Base-by-base conservation (phyloP, 2,888 invertebrate genomes). In the Conchocele bisecta region DNA sequence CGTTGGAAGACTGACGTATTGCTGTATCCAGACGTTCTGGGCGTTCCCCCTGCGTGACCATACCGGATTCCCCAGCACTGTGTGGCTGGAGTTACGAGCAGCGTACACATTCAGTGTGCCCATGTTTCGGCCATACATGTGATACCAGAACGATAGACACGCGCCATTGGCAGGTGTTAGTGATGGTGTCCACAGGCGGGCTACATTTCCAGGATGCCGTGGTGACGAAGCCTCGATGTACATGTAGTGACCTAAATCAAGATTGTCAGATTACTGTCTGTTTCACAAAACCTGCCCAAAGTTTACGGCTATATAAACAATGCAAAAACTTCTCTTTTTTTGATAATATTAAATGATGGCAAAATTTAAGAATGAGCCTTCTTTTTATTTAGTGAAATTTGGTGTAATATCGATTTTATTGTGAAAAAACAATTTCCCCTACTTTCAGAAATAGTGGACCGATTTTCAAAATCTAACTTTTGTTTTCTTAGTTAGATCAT, bases 211-310 rank as follows among this genome's bases (percentile, higher is more conserved):
- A 1, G 93, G 92, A 72, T 92, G 84, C 54, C 93, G 89, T 1
- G 93, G 93, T 75, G 92, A 92, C 3, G 93, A 91, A 0, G 94
- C 92, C 84, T 94, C 93, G 46, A 93, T 93, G 87, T 91, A 94
- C 0, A 93, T 92, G 81, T 93, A 94, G 65, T 87, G 82, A 41
- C 88, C 88, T 88, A 72, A 13, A 68, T 35, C n/a, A n/a, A 35
- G n/a, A 35, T 35, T 35, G 11, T 11, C 37, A 35, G 11, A n/a
- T n/a, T n/a, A n/a, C n/a, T n/a, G n/a, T n/a, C n/a, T n/a, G n/a
- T n/a, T n/a, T n/a, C n/a, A n/a, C n/a, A n/a, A n/a, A n/a, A n/a
- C n/a, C n/a, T n/a, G n/a, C n/a, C n/a, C n/a, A n/a, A n/a, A n/a
- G n/a, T n/a, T n/a, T n/a, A n/a, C n/a, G n/a, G n/a, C n/a, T n/a